Evolutionary conservation across 2,797 vertebrate species (phyloP).

Genomic region (Microctenopoma stevenorrisi): DNA sequence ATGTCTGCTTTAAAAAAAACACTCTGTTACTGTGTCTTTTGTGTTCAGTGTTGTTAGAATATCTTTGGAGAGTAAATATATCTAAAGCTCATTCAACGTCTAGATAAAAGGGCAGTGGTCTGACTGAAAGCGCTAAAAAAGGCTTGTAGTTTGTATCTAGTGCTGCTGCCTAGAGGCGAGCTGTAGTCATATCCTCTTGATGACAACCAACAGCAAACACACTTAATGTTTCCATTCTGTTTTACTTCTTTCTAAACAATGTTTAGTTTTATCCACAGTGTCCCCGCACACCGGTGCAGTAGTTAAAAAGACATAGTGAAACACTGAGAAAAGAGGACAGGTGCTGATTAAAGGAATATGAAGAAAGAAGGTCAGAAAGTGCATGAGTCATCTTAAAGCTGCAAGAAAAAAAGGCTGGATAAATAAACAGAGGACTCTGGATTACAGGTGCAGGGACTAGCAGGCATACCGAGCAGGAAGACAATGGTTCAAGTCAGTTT

Average conservation of each 20-base stretch:
- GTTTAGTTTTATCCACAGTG: not conserved
- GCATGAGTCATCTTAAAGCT: not conserved
- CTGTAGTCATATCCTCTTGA: not conserved
- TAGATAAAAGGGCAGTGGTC: not conserved
- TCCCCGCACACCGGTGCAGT: not conserved
- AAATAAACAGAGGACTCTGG: not conserved
- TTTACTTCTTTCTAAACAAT: not conserved
- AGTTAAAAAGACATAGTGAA: not conserved
- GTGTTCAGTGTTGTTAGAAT: not conserved
- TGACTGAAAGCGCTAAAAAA: no score
- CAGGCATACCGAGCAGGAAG: not conserved
- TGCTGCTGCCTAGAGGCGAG: not conserved
- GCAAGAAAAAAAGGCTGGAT: not conserved
- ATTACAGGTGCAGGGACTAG: not conserved
- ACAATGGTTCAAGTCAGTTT: not conserved
- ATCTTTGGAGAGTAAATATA: conserved; percentile 2
- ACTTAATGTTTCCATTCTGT: not conserved
- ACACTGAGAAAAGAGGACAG: not conserved
- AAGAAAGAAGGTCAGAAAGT: not conserved
- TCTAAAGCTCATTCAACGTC: not conserved
- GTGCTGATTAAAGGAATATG: not conserved
- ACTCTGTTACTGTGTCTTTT: not conserved
- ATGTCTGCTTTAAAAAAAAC: not conserved
- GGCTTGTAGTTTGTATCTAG: not conserved
- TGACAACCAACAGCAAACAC: not conserved